A percentile compares a stretch with the other conserved stretches of the same genome.
Evolutionary conservation across 1,140 invertebrate species (phyloP).

Genomic region (Sesamia nonagrioides): DNA sequence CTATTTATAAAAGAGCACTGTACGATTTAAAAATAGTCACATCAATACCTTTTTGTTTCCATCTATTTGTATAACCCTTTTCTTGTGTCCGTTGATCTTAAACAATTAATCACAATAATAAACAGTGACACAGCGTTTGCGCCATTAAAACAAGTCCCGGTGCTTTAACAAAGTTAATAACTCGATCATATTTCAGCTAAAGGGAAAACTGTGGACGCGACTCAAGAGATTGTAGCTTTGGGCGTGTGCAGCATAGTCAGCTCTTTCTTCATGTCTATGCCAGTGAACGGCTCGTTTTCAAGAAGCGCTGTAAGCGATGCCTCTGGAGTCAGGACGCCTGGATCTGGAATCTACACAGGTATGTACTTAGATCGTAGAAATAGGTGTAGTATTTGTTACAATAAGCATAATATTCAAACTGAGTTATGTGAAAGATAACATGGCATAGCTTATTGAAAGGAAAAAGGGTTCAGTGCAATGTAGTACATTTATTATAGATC

Average conservation of each 20-base stretch:
- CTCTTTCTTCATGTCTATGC: slow-evolving; percentile 96
- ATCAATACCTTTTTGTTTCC: not conserved
- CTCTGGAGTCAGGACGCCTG: slow-evolving; percentile 95
- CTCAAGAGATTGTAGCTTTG: slow-evolving; percentile 95
- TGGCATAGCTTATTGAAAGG: not conserved
- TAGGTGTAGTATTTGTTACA: slow-evolving; percentile 26
- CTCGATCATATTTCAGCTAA: slow-evolving; percentile 88
- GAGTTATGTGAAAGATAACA: slow-evolving; percentile 16
- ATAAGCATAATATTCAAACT: slow-evolving; percentile 10
- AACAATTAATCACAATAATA: slow-evolving; percentile 14
- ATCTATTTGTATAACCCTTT: not conserved
- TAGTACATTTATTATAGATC: not conserved
- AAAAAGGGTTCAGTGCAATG: slow-evolving; percentile 22
- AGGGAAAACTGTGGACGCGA: slow-evolving; percentile 93
- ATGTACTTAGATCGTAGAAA: slow-evolving; percentile 46
- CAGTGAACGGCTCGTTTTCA: slow-evolving; percentile 96
- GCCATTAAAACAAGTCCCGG: slow-evolving; percentile 51
- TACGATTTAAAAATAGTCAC: slow-evolving; percentile 11
- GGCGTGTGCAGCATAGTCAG: slow-evolving; percentile 95
- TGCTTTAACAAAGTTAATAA: slow-evolving; percentile 61
- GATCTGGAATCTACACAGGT: slow-evolving; percentile 94
- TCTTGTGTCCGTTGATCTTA: too few species aligned
- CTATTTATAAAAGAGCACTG: too few species aligned
- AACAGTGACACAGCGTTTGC: slow-evolving; percentile 22
- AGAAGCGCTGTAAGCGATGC: slow-evolving; percentile 97